Conservation (phyloP, 2,888 invertebrate species). For the Oithona nana region DNA sequence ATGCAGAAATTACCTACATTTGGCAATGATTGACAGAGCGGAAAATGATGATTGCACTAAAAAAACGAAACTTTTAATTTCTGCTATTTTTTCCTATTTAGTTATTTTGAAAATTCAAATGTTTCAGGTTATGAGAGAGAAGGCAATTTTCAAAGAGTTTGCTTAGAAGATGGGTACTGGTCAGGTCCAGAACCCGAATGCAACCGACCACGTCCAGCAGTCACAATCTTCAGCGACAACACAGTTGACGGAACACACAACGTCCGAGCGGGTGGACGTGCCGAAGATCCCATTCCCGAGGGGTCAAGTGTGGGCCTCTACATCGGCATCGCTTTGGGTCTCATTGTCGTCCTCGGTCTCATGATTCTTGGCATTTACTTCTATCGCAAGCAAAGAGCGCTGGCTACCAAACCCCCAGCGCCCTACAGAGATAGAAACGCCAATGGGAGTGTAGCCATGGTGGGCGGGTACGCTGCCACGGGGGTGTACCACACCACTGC, state of each 20-base stretch:
- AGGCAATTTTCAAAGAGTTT: constrained; percentile 21
- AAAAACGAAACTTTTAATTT: no score
- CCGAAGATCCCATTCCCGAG: neutral
- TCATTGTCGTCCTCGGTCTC: constrained; percentile 56
- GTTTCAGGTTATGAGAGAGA: constrained; percentile 19
- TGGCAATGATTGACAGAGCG: no score
- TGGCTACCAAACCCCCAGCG: constrained; percentile 6
- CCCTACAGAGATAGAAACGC: neutral
- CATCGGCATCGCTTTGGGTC: constrained; percentile 63
- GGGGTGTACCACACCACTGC: neutral
- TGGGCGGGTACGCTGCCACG: neutral
- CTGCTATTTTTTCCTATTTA: no score
- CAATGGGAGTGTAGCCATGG: neutral
- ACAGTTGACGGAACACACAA: neutral
- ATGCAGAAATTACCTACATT: no score
- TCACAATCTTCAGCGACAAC: constrained; percentile 5
- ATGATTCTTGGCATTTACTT: constrained; percentile 59
- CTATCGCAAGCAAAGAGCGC: constrained; percentile 14
- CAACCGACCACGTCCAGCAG: neutral
- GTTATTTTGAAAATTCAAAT: no score
- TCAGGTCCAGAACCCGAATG: constrained; percentile 8
- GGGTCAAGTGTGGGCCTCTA: constrained; percentile 45
- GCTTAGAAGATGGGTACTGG: constrained; percentile 17
- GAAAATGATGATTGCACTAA: no score
- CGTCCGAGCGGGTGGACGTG: neutral